These are phyloP conservation scores for Euwallacea fornicatus DNA, from an alignment of 1,140 invertebrate species.

Conservation along the genomic window DNA sequence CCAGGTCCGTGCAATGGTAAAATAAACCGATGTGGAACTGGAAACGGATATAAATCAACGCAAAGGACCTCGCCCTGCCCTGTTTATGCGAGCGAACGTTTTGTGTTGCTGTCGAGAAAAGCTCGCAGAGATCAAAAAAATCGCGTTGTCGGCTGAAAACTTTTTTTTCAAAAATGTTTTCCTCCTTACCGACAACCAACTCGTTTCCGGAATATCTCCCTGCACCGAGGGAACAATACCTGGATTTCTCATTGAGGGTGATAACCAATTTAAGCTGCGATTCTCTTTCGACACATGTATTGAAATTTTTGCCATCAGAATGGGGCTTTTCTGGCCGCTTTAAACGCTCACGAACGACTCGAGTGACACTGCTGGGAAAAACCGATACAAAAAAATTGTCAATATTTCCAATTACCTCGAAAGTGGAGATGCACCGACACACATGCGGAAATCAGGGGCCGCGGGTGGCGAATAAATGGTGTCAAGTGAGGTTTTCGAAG, in stretches of 20 bases:
- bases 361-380: neutral
- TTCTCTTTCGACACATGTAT: neutral
- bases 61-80: no score
- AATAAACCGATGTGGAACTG: no score
- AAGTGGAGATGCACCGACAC: neutral
- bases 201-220: no score
- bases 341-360: neutral
- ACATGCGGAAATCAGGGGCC: neutral
- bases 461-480: neutral
- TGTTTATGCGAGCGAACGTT: no score
- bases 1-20: no score
- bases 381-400: neutral
- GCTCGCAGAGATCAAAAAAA: no score
- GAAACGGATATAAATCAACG: no score
- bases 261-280: neutral
- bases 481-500: neutral
- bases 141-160: no score
- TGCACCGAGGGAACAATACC: no score
- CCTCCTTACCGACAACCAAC: no score
- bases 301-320: neutral
- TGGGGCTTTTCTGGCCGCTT: neutral
- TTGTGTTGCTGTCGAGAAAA: no score
- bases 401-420: slow-evolving; percentile 8
- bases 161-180: no score
- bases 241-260: neutral